Conservation (phyloP, 2,797 vertebrate species). For the Macrochelys suwanniensis region DNA sequence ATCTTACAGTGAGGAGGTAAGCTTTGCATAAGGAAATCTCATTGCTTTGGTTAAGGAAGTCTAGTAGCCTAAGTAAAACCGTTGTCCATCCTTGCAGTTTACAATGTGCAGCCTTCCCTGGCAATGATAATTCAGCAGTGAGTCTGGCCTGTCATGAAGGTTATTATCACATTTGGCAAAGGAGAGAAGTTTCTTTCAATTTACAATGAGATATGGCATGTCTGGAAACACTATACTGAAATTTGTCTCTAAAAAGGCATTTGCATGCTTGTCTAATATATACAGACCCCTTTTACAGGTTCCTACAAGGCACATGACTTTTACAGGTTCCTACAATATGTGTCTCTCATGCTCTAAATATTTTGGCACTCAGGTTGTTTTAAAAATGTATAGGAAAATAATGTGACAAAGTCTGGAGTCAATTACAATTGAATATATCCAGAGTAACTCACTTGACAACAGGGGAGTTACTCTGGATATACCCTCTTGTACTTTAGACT, state of each 20-base stretch:
- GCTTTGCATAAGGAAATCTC: not conserved
- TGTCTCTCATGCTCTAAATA: not conserved
- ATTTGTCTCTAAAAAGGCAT: conserved; percentile 20
- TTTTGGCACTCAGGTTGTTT: not conserved
- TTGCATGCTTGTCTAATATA: not conserved
- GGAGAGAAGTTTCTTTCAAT: conserved; percentile 20
- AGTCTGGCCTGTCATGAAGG: not conserved
- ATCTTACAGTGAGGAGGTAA: not conserved
- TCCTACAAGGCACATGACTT: not conserved
- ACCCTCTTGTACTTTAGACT: not conserved
- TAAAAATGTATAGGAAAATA: conserved; percentile 5
- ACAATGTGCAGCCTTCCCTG: not conserved
- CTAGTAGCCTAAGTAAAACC: not conserved
- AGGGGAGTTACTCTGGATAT: not conserved
- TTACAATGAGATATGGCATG: not conserved
- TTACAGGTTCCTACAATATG: not conserved
- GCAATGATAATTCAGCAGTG: not conserved
- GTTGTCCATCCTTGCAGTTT: not conserved
- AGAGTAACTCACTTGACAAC: not conserved
- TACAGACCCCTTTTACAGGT: not conserved
- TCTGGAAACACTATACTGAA: conserved; percentile 29
- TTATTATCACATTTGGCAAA: not conserved
- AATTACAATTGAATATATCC: not conserved
- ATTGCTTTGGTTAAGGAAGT: not conserved
- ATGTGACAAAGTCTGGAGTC: not conserved